phyloP scores from a whole-genome alignment of 2,888 invertebrate genomes.

The Cecidostiba fungosa region DNA sequence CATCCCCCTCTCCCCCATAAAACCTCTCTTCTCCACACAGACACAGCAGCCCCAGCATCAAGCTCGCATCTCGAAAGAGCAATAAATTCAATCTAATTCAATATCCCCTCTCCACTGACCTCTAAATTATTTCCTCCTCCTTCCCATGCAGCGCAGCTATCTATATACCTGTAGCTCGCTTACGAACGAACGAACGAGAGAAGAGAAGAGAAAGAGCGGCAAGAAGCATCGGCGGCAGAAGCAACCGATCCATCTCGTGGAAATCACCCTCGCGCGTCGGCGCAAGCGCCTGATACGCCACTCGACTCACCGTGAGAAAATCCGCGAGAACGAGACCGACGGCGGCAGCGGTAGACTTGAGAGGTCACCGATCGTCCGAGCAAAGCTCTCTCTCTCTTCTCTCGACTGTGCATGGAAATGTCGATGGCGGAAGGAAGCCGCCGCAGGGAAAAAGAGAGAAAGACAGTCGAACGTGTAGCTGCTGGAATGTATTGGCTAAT shows the following conservation, averaged over 20 bases:
- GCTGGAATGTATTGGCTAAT: slow-evolving; percentile 12
- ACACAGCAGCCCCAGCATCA: background rate
- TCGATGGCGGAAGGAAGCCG: background rate
- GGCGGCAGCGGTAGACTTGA: slow-evolving; percentile 21
- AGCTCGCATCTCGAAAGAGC: slow-evolving; percentile 34
- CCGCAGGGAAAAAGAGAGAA: background rate
- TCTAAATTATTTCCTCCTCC: slow-evolving; percentile 58
- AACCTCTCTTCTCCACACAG: background rate
- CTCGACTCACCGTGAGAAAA: slow-evolving; percentile 36
- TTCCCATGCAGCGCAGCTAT: background rate
- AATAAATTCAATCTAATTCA: slow-evolving; percentile 58
- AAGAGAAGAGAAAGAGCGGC: slow-evolving; percentile 55
- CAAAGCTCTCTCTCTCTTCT: background rate
- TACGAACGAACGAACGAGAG: slow-evolving; percentile 49
- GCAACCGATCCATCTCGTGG: slow-evolving; percentile 59
- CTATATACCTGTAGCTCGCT: background rate
- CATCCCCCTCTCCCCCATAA: background rate
- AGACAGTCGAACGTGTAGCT: background rate
- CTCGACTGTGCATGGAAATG: slow-evolving; percentile 26
- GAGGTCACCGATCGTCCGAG: slow-evolving; percentile 46
- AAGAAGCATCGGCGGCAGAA: slow-evolving; percentile 45
- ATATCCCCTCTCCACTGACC: slow-evolving; percentile 42
- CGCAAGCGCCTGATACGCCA: slow-evolving; percentile 47
- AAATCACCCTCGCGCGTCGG: slow-evolving; percentile 49
- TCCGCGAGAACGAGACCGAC: slow-evolving; percentile 50